Evolutionary conservation across 2,888 invertebrate species (phyloP), one percentile per base, ranked within the genome.

Genomic region (Clivina fossor): DNA sequence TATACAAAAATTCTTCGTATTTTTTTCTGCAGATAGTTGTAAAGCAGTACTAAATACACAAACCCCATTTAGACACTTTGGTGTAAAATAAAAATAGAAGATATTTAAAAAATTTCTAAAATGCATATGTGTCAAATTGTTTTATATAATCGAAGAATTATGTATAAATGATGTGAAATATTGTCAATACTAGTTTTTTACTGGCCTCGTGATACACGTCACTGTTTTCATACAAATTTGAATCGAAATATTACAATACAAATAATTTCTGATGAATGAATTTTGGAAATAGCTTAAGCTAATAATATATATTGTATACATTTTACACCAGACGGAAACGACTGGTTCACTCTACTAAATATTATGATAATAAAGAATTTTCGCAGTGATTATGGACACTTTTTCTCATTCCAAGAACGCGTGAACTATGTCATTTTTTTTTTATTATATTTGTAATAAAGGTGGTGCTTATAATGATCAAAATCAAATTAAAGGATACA

Each of bases 351-450:
- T 53, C 37, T 44, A 53, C 26, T 53, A 28, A 26, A 33, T 51
- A 43, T 19, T 43, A 50, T 18, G 26, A 32, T 20, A 37, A 26
- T 40, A 43, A 51, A 50, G 24, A 26, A 43, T 8, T 8, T 7
- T 26, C 9, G 43, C 26, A 22, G 22, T 22, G 22, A 40, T 20
- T 13, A 43, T 43, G 43, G 24, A 51, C 32, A 41, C 28, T 18
- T 32, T 40, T 37, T 33, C 26, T 35, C 44, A 53, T 53, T 53
- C 53, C 53, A 44, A 35, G 43, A 51, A 33, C 53, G 53, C 26
- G 53, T 53, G 53, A 53, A 53, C 44, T 35, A 44, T 44, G 53
- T 44, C 53, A 44, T n/a, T n/a, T n/a, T n/a, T n/a, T n/a, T n/a
- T n/a, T n/a, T n/a, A n/a, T n/a, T n/a, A n/a, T n/a, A n/a, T n/a